phyloP scores from a whole-genome alignment of 2,113 vertebrate genomes.

The Sarotherodon lohbergeri region DNA sequence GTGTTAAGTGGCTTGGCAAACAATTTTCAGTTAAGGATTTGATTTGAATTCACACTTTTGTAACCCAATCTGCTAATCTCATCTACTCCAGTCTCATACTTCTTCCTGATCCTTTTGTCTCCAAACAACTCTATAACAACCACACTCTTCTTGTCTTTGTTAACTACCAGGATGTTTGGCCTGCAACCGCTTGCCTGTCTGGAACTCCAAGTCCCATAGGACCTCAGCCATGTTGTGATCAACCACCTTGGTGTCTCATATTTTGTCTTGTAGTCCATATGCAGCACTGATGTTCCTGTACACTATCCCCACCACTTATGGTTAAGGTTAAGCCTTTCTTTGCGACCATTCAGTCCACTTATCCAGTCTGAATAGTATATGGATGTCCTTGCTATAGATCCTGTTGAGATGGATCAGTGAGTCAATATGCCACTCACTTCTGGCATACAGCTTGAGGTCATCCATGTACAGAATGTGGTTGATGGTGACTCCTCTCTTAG shows the following conservation, averaged over 20 bases:
- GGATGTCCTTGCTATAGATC: neutral
- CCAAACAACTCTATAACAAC: no score
- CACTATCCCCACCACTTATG: neutral
- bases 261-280: neutral
- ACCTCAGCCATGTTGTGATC: neutral
- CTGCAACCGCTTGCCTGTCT: no score
- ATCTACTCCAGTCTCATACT: no score
- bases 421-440: neutral
- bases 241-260: neutral
- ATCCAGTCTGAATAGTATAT: neutral
- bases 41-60: no score
- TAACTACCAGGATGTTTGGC: no score
- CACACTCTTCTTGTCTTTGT: no score
- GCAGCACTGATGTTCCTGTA: neutral
- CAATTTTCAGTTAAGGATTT: no score
- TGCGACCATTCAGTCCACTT: neutral
- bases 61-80: no score
- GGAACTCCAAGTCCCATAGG: neutral
- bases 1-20: no score
- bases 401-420: neutral
- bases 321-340: neutral
- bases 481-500: neutral
- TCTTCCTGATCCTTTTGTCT: no score
- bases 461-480: neutral
- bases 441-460: neutral